These are phyloP conservation scores for Psettodes erumei DNA, from an alignment of 2,113 vertebrate species.

Conservation along the genomic window DNA sequence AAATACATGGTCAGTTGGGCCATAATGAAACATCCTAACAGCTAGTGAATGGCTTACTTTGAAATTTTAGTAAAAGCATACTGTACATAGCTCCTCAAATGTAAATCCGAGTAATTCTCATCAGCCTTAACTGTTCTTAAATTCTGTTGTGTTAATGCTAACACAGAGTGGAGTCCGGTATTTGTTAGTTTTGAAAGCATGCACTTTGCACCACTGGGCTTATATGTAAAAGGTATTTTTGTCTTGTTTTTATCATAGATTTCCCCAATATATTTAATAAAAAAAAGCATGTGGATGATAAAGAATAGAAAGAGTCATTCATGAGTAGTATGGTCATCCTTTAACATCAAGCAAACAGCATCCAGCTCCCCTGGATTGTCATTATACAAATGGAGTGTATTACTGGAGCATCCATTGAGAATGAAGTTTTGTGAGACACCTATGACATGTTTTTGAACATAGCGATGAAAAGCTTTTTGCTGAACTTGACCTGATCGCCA, in stretches of 20 bases:
- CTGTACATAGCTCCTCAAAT: neutral
- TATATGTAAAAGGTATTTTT: neutral
- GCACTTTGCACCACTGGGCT: no score
- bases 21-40: neutral
- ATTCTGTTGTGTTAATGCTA: no score
- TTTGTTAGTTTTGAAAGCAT: no score
- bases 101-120: no score
- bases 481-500: neutral
- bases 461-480: neutral
- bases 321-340: neutral
- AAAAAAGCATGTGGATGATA: neutral
- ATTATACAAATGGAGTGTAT: neutral
- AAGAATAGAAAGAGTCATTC: neutral
- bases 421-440: no score
- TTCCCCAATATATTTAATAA: neutral
- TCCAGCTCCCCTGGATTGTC: neutral
- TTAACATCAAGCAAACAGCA: neutral
- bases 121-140: no score
- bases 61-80: neutral
- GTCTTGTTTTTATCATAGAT: neutral
- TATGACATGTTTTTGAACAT: no score
- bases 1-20: no score
- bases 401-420: neutral
- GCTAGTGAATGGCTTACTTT: neutral
- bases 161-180: no score